Evolutionary conservation across 1,140 invertebrate species (phyloP), one percentile per base, ranked within the genome.

Genomic region (Tribolium madens): DNA sequence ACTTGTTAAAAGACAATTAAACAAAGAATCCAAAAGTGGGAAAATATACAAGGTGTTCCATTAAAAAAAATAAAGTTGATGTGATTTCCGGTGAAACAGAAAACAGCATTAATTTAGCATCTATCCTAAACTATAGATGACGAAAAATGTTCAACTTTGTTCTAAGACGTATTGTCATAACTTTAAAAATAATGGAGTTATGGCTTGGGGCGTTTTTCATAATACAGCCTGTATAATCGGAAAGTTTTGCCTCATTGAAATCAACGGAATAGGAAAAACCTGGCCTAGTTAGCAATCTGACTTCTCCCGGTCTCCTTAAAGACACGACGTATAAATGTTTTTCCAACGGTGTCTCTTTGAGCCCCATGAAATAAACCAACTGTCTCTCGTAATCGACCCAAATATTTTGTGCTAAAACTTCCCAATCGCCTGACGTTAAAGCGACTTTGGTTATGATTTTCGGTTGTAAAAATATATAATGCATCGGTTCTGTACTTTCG

Each of bases 311-410:
- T 10, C 89, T 85, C 52, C 86, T 88, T 36, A 95, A 84, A 3
- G 93, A 94, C 7, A 94, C 92, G 2, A 92, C 93, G 85, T 96
- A 96, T 47, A 95, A 87, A 82, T 96, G 95, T 79, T 95, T 92
- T 84, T 96, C 94, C 17, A 96, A 84, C 0, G 94, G 93, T 0
- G 93, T 91, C 84, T 96, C 94, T 78, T 91, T 90, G 13, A 95
- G 86, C 2, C 92, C 94, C 60, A 94, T 89, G 85, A 96, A 96
- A 87, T 95, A 96, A 1, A 96, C 93, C 52, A 96, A 86, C 17
- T 91, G 89, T 76, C 91, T 88, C 1, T 87, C 80, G 17, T 90
- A 87, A 84, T 96, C 93, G 7, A 96, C 92, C 94, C 94, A 95
- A 48, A 96, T 87, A 80, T 92, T 91, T 76, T 90, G 89, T 0